Conservation (phyloP, 2,113 vertebrate species). For the Gallinago jamesoni region DNA sequence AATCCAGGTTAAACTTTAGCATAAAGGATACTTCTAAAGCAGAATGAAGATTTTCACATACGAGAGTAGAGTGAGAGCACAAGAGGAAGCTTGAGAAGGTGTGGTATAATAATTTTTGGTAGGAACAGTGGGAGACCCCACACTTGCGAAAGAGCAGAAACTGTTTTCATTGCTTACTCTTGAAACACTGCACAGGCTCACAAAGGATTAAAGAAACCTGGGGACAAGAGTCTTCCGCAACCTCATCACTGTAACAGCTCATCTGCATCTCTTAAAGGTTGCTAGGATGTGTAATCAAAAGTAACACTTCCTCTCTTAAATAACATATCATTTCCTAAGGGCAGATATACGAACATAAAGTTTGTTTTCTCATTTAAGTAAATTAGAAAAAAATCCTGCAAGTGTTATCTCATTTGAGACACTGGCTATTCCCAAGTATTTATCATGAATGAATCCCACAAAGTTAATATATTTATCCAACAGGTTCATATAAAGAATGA, state of each 20-base stretch:
- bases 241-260: background rate
- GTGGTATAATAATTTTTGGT: background rate
- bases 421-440: background rate
- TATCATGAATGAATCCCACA: background rate
- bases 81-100: background rate
- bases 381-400: background rate
- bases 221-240: background rate
- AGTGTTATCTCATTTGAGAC: background rate
- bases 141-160: background rate
- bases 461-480: background rate
- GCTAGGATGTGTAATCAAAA: background rate
- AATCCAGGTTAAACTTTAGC: background rate
- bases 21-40: background rate
- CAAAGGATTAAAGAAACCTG: background rate
- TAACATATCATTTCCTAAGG: background rate
- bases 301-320: background rate
- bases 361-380: background rate
- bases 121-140: background rate
- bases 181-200: background rate
- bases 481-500: background rate
- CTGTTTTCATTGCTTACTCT: background rate
- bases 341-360: fast-evolving
- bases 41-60: background rate
- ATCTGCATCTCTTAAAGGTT: background rate
- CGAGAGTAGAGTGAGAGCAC: fast-evolving